Base-by-base conservation (phyloP, 2,888 invertebrate genomes). In the Rosalia funebris region DNA sequence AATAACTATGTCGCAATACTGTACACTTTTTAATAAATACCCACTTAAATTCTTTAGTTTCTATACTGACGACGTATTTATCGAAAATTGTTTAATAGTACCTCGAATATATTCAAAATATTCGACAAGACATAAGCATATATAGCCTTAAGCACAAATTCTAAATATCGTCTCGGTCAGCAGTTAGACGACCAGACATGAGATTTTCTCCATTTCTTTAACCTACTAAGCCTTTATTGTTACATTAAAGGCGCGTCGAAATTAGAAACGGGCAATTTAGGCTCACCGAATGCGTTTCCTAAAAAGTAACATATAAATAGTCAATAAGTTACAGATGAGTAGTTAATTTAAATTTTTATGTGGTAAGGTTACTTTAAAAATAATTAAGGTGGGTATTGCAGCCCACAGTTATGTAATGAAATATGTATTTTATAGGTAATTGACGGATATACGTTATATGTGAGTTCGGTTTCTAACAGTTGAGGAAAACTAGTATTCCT, bases 211-310 rank as follows among this genome's bases (percentile, higher is more conserved):
- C 19, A 17, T 2, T 17, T 14, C 11, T 41, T n/a, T 41, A 41
- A 41, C 41, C 41, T 19, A 41, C 41, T 41, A 41, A 41, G n/a
- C 15, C 41, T 16, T 41, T 41, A 41, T 37, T 9, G 12, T 14
- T 17, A 17, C 41, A n/a, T n/a, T 19, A 17, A 17, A 41, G 41
- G 41, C 17, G 41, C 17, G 41, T 19, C 41, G 17, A 17, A 41
- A 41, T 1, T 41, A 10, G 41, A 41, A 17, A 19, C 16, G 17
- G 41, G 11, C 17, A 41, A 41, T 17, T 17, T 19, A 41, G 17
- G 11, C 17, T 5, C 17, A n/a, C 17, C n/a, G n/a, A 41, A 17
- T n/a, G 19, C 41, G 17, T 41, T 41, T 41, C 41, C 41, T 11
- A 41, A 41, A 41, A 7, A 9, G 25, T 7, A n/a, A 17, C 41